phyloP scores from a whole-genome alignment of 1,140 invertebrate genomes.

The Drosophila punjabiensis region DNA sequence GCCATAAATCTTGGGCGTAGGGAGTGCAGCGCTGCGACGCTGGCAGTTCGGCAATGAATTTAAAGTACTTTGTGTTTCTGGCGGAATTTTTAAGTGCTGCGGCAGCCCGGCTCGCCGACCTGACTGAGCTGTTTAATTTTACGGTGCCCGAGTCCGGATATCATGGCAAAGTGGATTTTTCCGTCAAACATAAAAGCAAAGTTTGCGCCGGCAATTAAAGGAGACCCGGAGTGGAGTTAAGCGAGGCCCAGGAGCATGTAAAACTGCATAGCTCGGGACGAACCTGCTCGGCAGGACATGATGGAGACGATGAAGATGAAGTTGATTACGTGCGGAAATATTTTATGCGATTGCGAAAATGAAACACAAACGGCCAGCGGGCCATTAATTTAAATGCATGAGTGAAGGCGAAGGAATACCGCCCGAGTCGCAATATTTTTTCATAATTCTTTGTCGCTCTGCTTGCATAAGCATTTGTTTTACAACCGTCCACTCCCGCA shows the following conservation, averaged over 20 bases:
- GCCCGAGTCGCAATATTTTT: constrained; percentile 47
- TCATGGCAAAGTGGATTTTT: constrained; percentile 82
- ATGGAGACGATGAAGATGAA: constrained; percentile 15
- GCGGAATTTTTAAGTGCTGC: constrained; percentile 67
- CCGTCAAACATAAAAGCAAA: constrained; percentile 80
- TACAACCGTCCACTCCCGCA: constrained; percentile 8
- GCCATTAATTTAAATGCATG: constrained; percentile 76
- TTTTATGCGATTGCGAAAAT: constrained; percentile 68
- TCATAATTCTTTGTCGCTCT: constrained; percentile 65
- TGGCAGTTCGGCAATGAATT: constrained; percentile 65
- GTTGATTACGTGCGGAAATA: constrained; percentile 35
- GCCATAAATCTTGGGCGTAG: constrained; percentile 66
- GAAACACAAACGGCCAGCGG: constrained; percentile 74
- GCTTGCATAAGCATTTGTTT: constrained; percentile 68
- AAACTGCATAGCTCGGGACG: constrained; percentile 23
- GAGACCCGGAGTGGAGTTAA: constrained; percentile 6
- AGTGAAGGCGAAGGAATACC: constrained; percentile 47
- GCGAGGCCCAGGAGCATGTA: constrained; percentile 33
- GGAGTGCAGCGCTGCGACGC: constrained; percentile 45
- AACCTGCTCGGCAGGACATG: constrained; percentile 7
- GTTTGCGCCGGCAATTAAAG: constrained; percentile 60
- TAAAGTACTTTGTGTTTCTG: constrained; percentile 68
- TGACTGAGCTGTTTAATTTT: constrained; percentile 64
- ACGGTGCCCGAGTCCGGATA: constrained; percentile 62
- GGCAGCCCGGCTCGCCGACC: constrained; percentile 6